Percentiles rank a stretch among this genome's conserved stretches.
These are phyloP conservation scores for Aphaenogaster ashmeadi DNA, from an alignment of 1,140 invertebrate genomes.

Conservation along the genomic window DNA sequence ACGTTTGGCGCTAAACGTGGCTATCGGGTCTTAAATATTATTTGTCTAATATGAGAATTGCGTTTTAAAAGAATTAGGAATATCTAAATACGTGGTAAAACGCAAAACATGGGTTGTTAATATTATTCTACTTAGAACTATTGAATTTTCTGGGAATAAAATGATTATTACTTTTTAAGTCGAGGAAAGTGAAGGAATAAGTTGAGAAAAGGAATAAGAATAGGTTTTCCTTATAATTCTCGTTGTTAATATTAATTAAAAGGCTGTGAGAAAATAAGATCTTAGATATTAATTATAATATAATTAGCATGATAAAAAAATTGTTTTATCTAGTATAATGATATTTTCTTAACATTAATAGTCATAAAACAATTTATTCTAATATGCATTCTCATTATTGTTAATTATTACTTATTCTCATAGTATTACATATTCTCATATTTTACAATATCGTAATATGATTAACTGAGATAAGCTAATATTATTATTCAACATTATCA, in stretches of 20 bases:
- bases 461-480: background rate
- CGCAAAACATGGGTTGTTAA: background rate
- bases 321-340: background rate
- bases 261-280: conserved; percentile 20
- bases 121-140: background rate
- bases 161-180: conserved; percentile 4
- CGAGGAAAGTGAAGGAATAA: conserved; percentile 1
- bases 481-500: background rate
- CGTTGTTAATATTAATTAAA: conserved; percentile 23
- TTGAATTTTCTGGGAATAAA: conserved; percentile 20
- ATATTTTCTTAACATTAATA: background rate
- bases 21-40: background rate
- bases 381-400: background rate
- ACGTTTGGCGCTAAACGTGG: background rate
- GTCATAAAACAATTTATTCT: background rate
- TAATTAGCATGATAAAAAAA: conserved; percentile 18
- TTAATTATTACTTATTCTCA: conserved; percentile 15
- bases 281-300: conserved; percentile 8
- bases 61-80: background rate
- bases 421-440: too few species aligned
- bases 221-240: conserved; percentile 17
- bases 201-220: background rate
- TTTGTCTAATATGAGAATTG: background rate
- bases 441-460: background rate
- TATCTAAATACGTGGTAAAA: background rate